Evolutionary conservation across 2,797 vertebrate genomes (phyloP), one percentile per base, ranked within the genome.

Genomic region (Microhierax caerulescens): DNA sequence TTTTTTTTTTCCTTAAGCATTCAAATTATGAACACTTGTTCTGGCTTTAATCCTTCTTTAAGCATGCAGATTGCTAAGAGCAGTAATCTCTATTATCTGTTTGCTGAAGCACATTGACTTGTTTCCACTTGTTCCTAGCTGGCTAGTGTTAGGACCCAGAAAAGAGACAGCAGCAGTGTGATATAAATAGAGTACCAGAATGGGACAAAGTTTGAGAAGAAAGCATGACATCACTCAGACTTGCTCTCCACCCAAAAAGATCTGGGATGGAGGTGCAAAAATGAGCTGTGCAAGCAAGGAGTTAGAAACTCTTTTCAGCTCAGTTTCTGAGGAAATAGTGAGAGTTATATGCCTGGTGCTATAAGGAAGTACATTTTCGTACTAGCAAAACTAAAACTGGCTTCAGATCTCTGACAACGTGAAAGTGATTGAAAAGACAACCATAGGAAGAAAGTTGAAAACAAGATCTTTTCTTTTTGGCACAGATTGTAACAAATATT

Each of bases 181-280:
- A 95, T 97, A 98, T 98, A 98, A 98, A 98, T 96, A 98, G 98
- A 96, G 96, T 92, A 64, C 92, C 94, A 84, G 96, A 93, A 88
- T 72, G 88, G 97, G 95, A 92, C 95, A 86, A 96, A 97, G 97
- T 97, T 98, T 96, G 97, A 96, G 97, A 68, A 96, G 97, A 97
- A 97, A 98, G 73, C 82, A 97, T 99, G 98, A 99, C 98, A 98
- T 99, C 99, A 99, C 98, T 96, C 96, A 93, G 97, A 95, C 96
- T 98, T 96, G 98, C 98, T 98, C 98, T 98, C 98, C 98, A 98
- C 98, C 98, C 98, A 95, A 95, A 96, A 88, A 87, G 95, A 76
- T 95, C 95, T 80, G 94, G 89, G 95, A 96, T 96, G 96, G 96
- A 96, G 96, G 94, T 95, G 90, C 93, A 95, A 96, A 93, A 72